A percentile compares a stretch with the other conserved stretches of the same genome.
Conservation (phyloP, 2,797 vertebrate species). For the Pelodytes ibericus region DNA sequence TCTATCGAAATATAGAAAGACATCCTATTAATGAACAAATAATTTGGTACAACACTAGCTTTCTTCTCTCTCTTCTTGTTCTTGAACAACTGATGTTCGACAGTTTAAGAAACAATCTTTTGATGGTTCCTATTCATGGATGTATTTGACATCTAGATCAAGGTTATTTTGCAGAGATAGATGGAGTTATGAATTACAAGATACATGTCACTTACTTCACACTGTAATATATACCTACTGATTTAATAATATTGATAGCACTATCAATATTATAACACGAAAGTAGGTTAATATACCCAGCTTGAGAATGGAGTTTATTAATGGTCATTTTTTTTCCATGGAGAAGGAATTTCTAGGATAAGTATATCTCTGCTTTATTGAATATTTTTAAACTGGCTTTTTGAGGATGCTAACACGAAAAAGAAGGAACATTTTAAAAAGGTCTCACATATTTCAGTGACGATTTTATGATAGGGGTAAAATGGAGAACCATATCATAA, state of each 20-base stretch:
- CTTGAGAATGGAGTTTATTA: slow-evolving; percentile 35
- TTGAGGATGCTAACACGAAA: neutral
- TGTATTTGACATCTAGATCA: slow-evolving; percentile 32
- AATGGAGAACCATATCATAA: neutral
- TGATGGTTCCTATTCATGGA: slow-evolving; percentile 15
- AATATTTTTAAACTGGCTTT: slow-evolving; percentile 4
- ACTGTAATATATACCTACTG: slow-evolving; percentile 22
- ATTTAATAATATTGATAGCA: slow-evolving; percentile 40
- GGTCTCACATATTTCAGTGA: neutral
- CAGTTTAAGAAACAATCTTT: no score
- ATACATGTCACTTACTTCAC: slow-evolving; percentile 39
- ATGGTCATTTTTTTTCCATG: slow-evolving; percentile 40
- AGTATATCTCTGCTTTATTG: slow-evolving; percentile 25
- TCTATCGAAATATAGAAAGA: no score
- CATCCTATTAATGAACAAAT: no score
- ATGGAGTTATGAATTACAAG: slow-evolving; percentile 39
- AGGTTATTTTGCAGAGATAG: slow-evolving; percentile 41
- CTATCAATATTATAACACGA: slow-evolving; percentile 36
- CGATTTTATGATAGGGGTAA: slow-evolving; percentile 6
- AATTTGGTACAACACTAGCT: no score
- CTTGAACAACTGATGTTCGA: no score
- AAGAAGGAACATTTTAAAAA: neutral
- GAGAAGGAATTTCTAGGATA: slow-evolving; percentile 20
- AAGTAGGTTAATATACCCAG: slow-evolving; percentile 24
- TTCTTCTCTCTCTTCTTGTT: no score